Conservation (phyloP, 2,888 invertebrate species). For the Girardia tigrina region DNA sequence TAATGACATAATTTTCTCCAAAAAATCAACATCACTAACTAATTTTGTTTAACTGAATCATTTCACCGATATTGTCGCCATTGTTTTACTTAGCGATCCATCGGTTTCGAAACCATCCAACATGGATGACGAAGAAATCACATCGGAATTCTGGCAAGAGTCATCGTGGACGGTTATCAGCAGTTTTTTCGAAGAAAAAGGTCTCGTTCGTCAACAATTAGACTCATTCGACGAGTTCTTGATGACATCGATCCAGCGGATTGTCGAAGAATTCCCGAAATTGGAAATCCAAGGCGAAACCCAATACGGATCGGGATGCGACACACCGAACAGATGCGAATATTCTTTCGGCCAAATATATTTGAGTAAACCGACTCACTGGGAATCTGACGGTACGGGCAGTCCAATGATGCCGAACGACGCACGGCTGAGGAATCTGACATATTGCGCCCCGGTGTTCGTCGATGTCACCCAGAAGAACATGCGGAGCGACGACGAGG, state of each 20-base stretch:
- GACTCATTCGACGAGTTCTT: conserved; percentile 99
- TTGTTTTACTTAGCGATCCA: too few relatives aligned
- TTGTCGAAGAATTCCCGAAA: conserved; percentile 94
- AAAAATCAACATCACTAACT: too few relatives aligned
- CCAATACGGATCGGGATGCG: conserved; percentile 53
- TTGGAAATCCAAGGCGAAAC: conserved; percentile 92
- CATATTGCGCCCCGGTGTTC: conserved; percentile 89
- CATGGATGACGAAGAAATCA: conserved; percentile 68
- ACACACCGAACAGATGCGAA: background rate
- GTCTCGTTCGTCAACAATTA: conserved; percentile 89
- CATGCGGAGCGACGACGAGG: conserved; percentile 72
- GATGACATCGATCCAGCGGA: conserved; percentile 97
- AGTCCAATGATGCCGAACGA: conserved; percentile 99
- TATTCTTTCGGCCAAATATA: conserved; percentile 82
- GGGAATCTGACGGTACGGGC: conserved; percentile 99
- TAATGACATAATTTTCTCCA: too few relatives aligned
- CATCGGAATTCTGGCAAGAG: conserved; percentile 95
- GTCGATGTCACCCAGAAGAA: conserved; percentile 96
- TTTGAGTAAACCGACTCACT: conserved; percentile 95
- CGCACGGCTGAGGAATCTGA: conserved; percentile 83
- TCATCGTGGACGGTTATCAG: conserved; percentile 99
- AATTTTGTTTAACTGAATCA: too few relatives aligned
- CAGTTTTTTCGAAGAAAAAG: conserved; percentile 98
- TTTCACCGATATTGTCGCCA: too few relatives aligned
- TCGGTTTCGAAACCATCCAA: too few relatives aligned